Base-by-base conservation (phyloP, 2,888 invertebrate genomes). In the Bombylius discolor region DNA sequence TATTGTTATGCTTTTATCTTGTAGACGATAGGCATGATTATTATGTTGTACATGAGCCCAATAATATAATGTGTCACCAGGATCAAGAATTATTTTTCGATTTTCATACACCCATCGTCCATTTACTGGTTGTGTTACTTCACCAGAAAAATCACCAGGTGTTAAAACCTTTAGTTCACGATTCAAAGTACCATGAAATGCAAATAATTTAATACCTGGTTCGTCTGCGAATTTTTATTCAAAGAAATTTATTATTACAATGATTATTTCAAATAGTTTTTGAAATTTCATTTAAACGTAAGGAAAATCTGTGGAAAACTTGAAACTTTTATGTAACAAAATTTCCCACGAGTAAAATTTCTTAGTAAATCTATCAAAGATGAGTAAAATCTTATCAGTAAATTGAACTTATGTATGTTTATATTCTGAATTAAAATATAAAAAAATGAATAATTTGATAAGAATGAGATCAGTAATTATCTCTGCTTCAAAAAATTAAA, bases 121-220 rank as follows among this genome's bases (percentile, higher is more conserved):
- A 47, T 78, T 64, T 4, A 62, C 70, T 0, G 80, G 65, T 4
- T 60, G 54, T 1, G 65, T 66, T 0, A 79, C 68, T 57, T 81
- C 80, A 0, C 76, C 78, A 0, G 68, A 66, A 46, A 81, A 77
- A 4, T 76, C 70, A 0, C 85, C 86, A 1, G 75, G 71, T 53
- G 78, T 77, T 8, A 71, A 72, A 4, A 68, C 63, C 0, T 61
- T 66, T 57, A 85, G 79, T 0, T 66, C 64, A 34, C 76, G 72
- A 67, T 85, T 85, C 14, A 82, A 64, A 60, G 82, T 81, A 0
- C 81, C 83, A 70, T 85, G 81, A 67, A 85, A 84, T 0, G 76
- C 80, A 64, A 85, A 83, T 7, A 80, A 65, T 51, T 72, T 70
- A 0, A 82, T 63, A 3, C 78, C 79, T 4, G 74, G 65, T 33